These are phyloP conservation scores for Drosophila orosa DNA, from an alignment of 1,140 invertebrate species.

Conservation along the genomic window DNA sequence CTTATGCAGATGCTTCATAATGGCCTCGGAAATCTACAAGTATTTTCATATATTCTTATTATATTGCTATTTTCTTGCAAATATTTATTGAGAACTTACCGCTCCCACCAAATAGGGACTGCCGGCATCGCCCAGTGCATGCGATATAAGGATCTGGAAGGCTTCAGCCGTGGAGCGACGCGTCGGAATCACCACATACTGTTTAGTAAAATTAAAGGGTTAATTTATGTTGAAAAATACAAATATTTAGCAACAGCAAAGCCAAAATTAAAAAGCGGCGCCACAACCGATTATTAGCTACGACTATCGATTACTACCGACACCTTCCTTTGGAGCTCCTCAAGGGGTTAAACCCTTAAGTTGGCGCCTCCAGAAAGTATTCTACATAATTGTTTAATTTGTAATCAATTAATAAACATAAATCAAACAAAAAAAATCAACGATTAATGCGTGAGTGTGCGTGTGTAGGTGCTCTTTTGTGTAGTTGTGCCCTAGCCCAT, in stretches of 20 bases:
- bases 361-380: slow-evolving; percentile 17
- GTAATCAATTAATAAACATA: slow-evolving; percentile 14
- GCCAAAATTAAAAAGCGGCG: slow-evolving; percentile 23
- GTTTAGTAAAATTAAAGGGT: slow-evolving; percentile 29
- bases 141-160: slow-evolving; percentile 96
- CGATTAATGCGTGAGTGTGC: slow-evolving; percentile 4
- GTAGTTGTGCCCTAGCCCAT: slow-evolving; percentile 69
- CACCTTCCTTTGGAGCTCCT: neutral
- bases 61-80: neutral
- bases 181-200: slow-evolving; percentile 96
- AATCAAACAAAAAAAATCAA: slow-evolving; percentile 2
- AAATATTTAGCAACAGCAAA: slow-evolving; percentile 21
- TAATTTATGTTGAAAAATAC: neutral
- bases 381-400: slow-evolving; percentile 6
- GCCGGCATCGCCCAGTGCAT: slow-evolving; percentile 96
- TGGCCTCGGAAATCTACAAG: slow-evolving; percentile 88
- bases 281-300: slow-evolving; percentile 33
- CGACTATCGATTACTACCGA: slow-evolving; percentile 27
- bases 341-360: neutral
- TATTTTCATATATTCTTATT: neutral
- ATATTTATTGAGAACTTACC: slow-evolving; percentile 87
- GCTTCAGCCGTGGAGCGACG: slow-evolving; percentile 96
- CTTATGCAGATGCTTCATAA: slow-evolving; percentile 84
- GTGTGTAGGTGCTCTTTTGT: slow-evolving; percentile 8
- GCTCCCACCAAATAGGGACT: slow-evolving; percentile 96